These are phyloP conservation scores for Gibbula magus DNA, from an alignment of 2,888 invertebrate genomes.

Conservation along the genomic window DNA sequence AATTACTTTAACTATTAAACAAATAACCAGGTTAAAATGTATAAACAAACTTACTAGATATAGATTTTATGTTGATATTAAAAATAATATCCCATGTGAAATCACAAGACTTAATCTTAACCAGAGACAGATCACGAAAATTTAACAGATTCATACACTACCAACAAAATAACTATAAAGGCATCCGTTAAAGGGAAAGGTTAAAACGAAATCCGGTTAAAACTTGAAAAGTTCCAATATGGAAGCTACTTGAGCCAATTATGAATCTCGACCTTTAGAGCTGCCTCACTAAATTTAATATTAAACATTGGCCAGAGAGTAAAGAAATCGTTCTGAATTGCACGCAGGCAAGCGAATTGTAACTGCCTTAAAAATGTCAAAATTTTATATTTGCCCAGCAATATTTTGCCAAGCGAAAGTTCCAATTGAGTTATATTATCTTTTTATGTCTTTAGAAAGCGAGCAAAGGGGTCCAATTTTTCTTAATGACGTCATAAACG, in stretches of 20 bases:
- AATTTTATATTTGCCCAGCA: constrained; percentile 5
- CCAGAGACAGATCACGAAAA: too few relatives aligned
- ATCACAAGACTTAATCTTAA: too few relatives aligned
- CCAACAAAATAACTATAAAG: too few relatives aligned
- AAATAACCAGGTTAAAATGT: too few relatives aligned
- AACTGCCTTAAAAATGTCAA: constrained; percentile 4
- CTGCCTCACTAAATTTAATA: background rate
- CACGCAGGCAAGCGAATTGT: background rate
- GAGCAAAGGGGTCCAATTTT: background rate
- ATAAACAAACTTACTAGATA: too few relatives aligned
- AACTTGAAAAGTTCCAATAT: too few relatives aligned
- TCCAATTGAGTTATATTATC: constrained; percentile 11
- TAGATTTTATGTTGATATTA: too few relatives aligned
- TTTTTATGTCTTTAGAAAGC: constrained; percentile 15
- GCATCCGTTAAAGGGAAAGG: too few relatives aligned
- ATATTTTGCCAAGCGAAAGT: background rate
- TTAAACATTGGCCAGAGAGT: background rate
- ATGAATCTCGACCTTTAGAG: background rate
- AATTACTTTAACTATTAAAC: too few relatives aligned
- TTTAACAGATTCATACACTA: too few relatives aligned
- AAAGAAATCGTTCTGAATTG: background rate
- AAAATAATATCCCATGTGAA: too few relatives aligned
- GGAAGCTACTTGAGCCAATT: background rate
- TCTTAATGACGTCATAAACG: constrained; percentile 14
- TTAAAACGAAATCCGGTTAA: too few relatives aligned